These are phyloP conservation scores for Chanos chanos DNA, from an alignment of 2,797 vertebrate genomes.

Conservation along the genomic window DNA sequence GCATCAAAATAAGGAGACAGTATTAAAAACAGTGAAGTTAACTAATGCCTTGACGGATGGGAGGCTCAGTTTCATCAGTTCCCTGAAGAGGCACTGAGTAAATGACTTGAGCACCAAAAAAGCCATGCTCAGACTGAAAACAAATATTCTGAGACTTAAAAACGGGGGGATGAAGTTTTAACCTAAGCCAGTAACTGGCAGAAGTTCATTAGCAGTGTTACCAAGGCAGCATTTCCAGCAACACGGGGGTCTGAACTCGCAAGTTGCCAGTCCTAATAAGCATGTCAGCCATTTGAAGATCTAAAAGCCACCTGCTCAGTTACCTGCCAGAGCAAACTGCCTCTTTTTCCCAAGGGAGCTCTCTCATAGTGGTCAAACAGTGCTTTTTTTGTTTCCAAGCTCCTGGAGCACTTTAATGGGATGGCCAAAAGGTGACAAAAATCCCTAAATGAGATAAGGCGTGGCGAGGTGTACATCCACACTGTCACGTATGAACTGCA, in stretches of 20 bases:
- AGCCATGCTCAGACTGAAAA: slow-evolving; percentile 28
- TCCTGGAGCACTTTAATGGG: background rate
- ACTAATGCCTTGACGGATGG: slow-evolving; percentile 30
- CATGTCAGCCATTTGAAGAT: slow-evolving; percentile 31
- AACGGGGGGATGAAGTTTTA: slow-evolving; percentile 23
- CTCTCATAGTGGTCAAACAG: slow-evolving; percentile 10
- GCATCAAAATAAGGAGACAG: slow-evolving; percentile 53
- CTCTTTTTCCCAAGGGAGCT: background rate
- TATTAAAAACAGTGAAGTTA: slow-evolving; percentile 48
- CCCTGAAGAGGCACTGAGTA: slow-evolving; percentile 38
- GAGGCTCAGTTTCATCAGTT: slow-evolving; percentile 8
- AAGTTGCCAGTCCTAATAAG: slow-evolving; percentile 27
- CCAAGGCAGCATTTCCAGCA: slow-evolving; percentile 38
- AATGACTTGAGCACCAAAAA: slow-evolving; percentile 32
- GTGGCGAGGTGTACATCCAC: too few relatives aligned
- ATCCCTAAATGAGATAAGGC: too few relatives aligned
- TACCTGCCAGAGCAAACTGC: background rate
- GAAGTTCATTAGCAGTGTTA: slow-evolving; percentile 38
- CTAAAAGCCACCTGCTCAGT: slow-evolving; percentile 33
- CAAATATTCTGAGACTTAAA: slow-evolving; percentile 42
- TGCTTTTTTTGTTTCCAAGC: background rate
- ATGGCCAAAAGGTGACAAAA: background rate
- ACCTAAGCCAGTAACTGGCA: slow-evolving; percentile 45
- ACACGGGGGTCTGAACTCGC: slow-evolving; percentile 15
- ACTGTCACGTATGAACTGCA: too few relatives aligned